A percentile compares a stretch with the other conserved stretches of the same genome.
phyloP scores from a whole-genome alignment of 1,140 invertebrate genomes.

The Brachionus angularis region DNA sequence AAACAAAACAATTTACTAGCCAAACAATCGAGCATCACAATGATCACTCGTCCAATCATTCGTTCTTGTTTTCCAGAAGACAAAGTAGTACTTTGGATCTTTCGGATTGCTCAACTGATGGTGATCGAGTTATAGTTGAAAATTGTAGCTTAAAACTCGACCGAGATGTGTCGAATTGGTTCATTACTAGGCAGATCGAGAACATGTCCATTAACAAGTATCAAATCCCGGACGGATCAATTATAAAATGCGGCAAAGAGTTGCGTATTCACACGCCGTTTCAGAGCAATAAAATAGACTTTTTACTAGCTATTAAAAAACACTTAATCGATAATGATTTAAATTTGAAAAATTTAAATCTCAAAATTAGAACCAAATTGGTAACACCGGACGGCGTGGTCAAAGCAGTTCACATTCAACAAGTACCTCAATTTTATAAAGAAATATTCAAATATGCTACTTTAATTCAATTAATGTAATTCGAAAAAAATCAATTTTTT shows the following conservation, averaged over 20 bases:
- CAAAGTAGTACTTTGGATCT: slow-evolving; percentile 2
- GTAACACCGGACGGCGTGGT: slow-evolving; percentile 21
- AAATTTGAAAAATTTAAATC: too few species aligned
- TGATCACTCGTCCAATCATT: neutral
- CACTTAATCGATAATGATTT: slow-evolving; percentile 16
- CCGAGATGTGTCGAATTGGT: slow-evolving; percentile 31
- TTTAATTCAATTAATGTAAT: slow-evolving; percentile 41
- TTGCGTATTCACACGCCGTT: slow-evolving; percentile 17
- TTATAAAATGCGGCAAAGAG: slow-evolving; percentile 28
- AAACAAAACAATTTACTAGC: neutral
- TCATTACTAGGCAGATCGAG: slow-evolving; percentile 33
- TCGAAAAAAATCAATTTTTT: too few species aligned
- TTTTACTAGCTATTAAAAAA: slow-evolving; percentile 25
- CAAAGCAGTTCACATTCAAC: slow-evolving; percentile 36
- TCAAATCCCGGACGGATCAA: neutral
- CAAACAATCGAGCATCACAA: too few species aligned
- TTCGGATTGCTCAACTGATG: slow-evolving; percentile 11
- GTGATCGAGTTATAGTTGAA: slow-evolving; percentile 29
- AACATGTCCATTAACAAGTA: slow-evolving; percentile 33
- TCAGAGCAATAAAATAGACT: slow-evolving; percentile 21
- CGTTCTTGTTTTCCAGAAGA: neutral
- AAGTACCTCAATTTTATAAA: slow-evolving; percentile 40
- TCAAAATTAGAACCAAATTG: slow-evolving; percentile 39
- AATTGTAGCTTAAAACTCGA: slow-evolving; percentile 35
- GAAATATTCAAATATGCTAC: slow-evolving; percentile 43